Conservation (phyloP, 2,797 vertebrate species). For the Setipinna tenuifilis region DNA sequence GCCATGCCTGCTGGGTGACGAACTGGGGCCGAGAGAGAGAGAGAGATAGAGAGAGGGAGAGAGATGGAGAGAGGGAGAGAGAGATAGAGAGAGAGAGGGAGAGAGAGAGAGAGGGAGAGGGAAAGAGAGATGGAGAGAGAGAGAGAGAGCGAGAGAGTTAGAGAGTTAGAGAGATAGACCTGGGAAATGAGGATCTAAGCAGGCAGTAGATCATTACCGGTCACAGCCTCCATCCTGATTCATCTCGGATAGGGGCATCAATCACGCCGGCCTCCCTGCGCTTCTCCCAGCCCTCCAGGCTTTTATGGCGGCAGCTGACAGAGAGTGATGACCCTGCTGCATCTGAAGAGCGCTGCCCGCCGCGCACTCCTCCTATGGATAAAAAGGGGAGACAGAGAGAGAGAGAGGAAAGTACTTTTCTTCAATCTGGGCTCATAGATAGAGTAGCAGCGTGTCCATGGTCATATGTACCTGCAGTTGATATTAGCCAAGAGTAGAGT, state of each 20-base stretch:
- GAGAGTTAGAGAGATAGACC: constrained; percentile 48
- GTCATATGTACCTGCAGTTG: constrained; percentile 29
- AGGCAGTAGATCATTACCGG: constrained; percentile 70
- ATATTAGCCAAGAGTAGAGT: constrained; percentile 28
- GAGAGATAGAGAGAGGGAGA: background rate
- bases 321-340: constrained; percentile 57
- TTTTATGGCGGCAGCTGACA: constrained; percentile 60
- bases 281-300: constrained; percentile 51
- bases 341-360: background rate
- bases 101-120: constrained; percentile 48
- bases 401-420: too few species aligned
- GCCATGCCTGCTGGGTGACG: constrained; percentile 64
- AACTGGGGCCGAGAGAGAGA: constrained; percentile 59
- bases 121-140: constrained; percentile 32
- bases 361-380: too few species aligned
- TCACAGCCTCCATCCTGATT: constrained; percentile 64
- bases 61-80: constrained; percentile 37
- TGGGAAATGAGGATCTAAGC: constrained; percentile 73
- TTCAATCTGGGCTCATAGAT: constrained; percentile 20
- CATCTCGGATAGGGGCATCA: constrained; percentile 69
- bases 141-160: too few species aligned
- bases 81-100: constrained; percentile 39
- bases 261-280: constrained; percentile 57
- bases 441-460: constrained; percentile 21
- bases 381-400: too few species aligned